These are phyloP conservation scores for Magallana ariakensis DNA, from an alignment of 1,140 invertebrate species.

Conservation along the genomic window DNA sequence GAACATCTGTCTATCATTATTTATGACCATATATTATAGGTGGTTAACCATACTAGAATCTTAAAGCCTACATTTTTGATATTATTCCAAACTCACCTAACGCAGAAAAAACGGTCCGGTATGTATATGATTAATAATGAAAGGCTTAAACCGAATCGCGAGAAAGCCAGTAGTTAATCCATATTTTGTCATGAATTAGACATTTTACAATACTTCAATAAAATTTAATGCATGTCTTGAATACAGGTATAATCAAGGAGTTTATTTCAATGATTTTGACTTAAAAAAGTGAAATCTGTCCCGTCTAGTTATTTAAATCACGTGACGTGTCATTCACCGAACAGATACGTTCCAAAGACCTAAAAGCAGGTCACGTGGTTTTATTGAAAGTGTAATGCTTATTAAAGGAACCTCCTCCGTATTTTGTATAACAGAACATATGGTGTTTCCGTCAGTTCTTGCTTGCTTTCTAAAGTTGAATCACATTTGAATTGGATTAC, in stretches of 20 bases:
- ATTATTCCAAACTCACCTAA: too few relatives aligned
- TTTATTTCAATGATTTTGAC: conserved; percentile 24
- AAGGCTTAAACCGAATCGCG: too few relatives aligned
- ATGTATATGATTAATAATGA: too few relatives aligned
- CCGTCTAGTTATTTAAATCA: conserved; percentile 25
- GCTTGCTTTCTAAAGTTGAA: too few relatives aligned
- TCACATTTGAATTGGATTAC: too few relatives aligned
- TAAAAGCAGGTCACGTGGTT: conserved; percentile 10
- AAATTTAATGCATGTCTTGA: background rate
- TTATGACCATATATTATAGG: too few relatives aligned
- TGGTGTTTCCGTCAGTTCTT: background rate
- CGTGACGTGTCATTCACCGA: conserved; percentile 17
- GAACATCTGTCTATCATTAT: too few relatives aligned
- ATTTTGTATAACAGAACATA: conserved; percentile 4
- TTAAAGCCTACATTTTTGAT: too few relatives aligned
- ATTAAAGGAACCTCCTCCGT: conserved; percentile 18
- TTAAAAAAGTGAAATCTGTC: background rate
- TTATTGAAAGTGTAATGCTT: background rate
- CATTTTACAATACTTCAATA: background rate
- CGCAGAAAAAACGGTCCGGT: too few relatives aligned
- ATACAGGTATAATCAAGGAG: background rate
- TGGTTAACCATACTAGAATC: too few relatives aligned
- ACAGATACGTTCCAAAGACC: conserved; percentile 15
- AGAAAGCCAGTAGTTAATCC: background rate
- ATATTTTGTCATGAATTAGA: conserved; percentile 24